These are phyloP conservation scores for Nyctibius grandis DNA, from an alignment of 2,797 vertebrate genomes.

Conservation along the genomic window DNA sequence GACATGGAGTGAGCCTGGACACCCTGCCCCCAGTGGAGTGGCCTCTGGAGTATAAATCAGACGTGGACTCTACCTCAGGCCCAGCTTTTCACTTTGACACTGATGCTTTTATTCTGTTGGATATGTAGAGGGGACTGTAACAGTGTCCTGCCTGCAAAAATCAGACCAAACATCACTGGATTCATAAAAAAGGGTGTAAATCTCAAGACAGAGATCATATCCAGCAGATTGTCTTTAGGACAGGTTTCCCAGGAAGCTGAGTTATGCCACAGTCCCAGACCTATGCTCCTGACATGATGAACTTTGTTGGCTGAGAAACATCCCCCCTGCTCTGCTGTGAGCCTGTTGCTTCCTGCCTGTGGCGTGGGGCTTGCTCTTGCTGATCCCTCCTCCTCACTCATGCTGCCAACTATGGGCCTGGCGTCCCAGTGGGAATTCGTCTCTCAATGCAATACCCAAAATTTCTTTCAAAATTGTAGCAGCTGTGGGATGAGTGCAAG, in stretches of 20 bases:
- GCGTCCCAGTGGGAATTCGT: not conserved
- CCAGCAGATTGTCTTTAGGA: not conserved
- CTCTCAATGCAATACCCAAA: not conserved
- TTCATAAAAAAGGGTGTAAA: not conserved
- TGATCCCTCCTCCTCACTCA: not conserved
- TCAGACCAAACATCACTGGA: not conserved
- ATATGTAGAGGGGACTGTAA: not conserved
- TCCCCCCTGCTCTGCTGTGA: not conserved
- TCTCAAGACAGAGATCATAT: not conserved
- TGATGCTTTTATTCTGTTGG: not conserved
- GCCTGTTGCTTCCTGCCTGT: not conserved
- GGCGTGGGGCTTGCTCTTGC: rapidly evolving
- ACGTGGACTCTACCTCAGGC: not conserved
- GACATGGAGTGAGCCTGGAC: not conserved
- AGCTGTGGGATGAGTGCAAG: not conserved
- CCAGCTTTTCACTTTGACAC: not conserved
- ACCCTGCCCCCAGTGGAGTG: not conserved
- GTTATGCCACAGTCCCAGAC: not conserved
- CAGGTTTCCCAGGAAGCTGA: not conserved
- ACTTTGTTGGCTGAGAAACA: not conserved
- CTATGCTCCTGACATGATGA: not conserved
- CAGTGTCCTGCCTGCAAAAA: not conserved
- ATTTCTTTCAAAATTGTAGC: not conserved
- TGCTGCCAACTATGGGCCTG: rapidly evolving
- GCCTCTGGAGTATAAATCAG: not conserved